These are phyloP conservation scores for Drosophila basisetae DNA, from an alignment of 2,888 invertebrate species.

Conservation along the genomic window DNA sequence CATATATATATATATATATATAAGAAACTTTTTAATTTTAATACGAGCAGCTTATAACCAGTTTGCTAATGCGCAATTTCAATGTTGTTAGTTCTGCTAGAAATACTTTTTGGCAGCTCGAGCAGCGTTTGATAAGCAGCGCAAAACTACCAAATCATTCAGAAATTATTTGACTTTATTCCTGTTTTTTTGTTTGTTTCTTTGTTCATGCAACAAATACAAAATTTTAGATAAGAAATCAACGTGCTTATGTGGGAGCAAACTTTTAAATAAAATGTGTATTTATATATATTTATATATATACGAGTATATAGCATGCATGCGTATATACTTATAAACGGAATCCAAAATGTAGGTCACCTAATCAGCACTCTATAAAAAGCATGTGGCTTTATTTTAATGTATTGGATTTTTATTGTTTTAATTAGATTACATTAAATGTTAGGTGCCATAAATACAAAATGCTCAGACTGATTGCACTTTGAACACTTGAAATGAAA, in stretches of 20 bases:
- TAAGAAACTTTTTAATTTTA: not conserved
- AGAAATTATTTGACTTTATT: not conserved
- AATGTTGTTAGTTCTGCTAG: conserved; percentile 12
- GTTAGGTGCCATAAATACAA: not conserved
- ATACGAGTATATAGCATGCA: not conserved
- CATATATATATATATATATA: not conserved
- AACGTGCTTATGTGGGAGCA: not conserved
- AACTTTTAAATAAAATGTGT: not conserved
- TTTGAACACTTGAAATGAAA: not conserved
- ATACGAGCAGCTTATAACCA: conserved; percentile 14
- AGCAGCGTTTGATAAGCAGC: conserved; percentile 52
- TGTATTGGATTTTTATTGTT: not conserved
- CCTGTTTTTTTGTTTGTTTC: not conserved
- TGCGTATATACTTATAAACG: not conserved
- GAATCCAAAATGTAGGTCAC: conserved; percentile 1
- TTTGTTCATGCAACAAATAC: not conserved
- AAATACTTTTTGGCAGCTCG: conserved; percentile 24
- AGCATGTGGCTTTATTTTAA: not conserved
- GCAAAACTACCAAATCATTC: conserved; percentile 14
- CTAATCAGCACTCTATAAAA: not conserved
- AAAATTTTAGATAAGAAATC: not conserved
- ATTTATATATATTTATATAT: not conserved
- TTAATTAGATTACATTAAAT: not conserved
- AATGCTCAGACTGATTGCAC: not conserved
- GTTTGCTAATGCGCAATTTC: conserved; percentile 32